Conservation (phyloP, 2,888 invertebrate species). For the Aproaerema taeniolella region DNA sequence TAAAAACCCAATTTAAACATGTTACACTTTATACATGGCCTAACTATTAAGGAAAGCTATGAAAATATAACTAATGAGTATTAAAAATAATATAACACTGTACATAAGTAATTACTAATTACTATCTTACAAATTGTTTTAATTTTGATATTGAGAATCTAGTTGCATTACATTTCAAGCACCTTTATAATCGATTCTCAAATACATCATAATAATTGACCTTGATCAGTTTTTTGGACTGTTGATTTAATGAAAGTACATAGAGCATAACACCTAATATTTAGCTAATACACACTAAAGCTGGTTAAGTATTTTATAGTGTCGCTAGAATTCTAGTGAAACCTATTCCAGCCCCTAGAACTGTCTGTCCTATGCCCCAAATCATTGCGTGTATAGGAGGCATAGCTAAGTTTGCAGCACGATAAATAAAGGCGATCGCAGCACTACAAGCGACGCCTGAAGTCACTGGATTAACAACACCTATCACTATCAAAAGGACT, state of each 20-base stretch:
- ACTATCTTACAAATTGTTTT: too few species aligned
- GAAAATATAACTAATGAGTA: constrained; percentile 30
- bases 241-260: constrained; percentile 16
- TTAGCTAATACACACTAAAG: neutral
- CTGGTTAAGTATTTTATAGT: constrained; percentile 75
- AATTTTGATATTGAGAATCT: constrained; percentile 27
- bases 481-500: constrained; percentile 91
- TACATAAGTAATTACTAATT: too few species aligned
- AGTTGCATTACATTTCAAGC: constrained; percentile 32
- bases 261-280: neutral
- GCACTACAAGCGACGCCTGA: constrained; percentile 94
- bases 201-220: constrained; percentile 48
- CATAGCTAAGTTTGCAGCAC: constrained; percentile 93
- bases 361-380: constrained; percentile 96
- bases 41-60: too few species aligned
- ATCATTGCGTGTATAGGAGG: constrained; percentile 93
- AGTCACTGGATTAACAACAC: constrained; percentile 91
- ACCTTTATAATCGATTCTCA: constrained; percentile 34
- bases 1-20: too few species aligned
- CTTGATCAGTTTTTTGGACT: constrained; percentile 32
- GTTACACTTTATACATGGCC: too few species aligned
- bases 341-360: constrained; percentile 92
- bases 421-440: constrained; percentile 94
- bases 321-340: constrained; percentile 96
- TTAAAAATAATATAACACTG: constrained; percentile 24